Conservation (phyloP, 2,888 invertebrate genomes). For the Hermaeophaga mercurialis region DNA sequence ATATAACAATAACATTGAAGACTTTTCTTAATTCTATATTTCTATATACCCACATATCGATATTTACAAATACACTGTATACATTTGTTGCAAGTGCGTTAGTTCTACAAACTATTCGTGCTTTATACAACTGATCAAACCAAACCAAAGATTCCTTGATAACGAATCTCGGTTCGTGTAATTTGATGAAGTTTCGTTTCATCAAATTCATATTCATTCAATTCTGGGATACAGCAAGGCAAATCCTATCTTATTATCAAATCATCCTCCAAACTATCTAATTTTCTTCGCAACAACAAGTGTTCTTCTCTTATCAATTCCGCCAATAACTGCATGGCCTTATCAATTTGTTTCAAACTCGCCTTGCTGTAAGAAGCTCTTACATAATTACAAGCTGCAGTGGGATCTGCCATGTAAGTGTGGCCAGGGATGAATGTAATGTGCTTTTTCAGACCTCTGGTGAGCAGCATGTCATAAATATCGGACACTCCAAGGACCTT, state of each 20-base stretch:
- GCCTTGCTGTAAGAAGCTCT: constrained; percentile 75
- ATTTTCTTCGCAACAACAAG: constrained; percentile 53
- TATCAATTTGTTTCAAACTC: constrained; percentile 67
- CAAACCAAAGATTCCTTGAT: neutral
- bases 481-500: constrained; percentile 70
- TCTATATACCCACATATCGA: neutral
- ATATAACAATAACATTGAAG: no score
- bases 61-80: neutral
- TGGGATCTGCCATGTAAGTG: constrained; percentile 69
- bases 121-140: neutral
- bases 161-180: neutral
- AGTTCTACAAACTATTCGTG: neutral
- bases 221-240: constrained; percentile 17
- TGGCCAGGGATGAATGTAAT: constrained; percentile 77
- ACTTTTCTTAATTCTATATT: no score
- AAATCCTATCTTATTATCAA: constrained; percentile 40
- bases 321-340: constrained; percentile 65
- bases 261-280: constrained; percentile 49
- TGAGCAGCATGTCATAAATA: constrained; percentile 74
- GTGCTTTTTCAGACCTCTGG: constrained; percentile 69
- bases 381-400: constrained; percentile 68
- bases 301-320: constrained; percentile 67
- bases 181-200: constrained; percentile 21
- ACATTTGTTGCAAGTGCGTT: neutral
- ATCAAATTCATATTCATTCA: constrained; percentile 14